These are phyloP conservation scores for Conus betulinus DNA, from an alignment of 1,140 invertebrate species.

Conservation along the genomic window DNA sequence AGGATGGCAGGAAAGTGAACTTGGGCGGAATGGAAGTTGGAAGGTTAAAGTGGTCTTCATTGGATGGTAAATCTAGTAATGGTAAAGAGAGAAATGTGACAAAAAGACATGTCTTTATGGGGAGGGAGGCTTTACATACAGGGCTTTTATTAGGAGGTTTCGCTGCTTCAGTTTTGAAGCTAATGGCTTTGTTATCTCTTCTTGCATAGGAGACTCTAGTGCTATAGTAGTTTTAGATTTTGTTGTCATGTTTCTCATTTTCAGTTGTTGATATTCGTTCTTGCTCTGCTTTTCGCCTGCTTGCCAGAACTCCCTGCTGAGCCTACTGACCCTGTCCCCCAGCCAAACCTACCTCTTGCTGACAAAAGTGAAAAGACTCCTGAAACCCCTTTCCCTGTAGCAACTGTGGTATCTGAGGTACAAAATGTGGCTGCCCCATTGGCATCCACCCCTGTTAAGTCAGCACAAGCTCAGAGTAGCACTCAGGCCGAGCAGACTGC, in stretches of 20 bases:
- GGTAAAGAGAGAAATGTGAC: no score
- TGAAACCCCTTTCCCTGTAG: slow-evolving; percentile 16
- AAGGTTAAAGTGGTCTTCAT: no score
- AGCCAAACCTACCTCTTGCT: not conserved
- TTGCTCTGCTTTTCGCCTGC: slow-evolving; percentile 33
- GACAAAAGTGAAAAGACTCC: slow-evolving; percentile 23
- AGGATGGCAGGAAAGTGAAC: no score
- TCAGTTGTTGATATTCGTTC: not conserved
- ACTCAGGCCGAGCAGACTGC: slow-evolving; percentile 11
- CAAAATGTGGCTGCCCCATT: not conserved
- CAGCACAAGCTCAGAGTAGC: slow-evolving; percentile 12
- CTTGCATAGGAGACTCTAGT: no score
- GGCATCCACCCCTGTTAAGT: not conserved
- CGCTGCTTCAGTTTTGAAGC: no score
- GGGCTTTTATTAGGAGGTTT: no score
- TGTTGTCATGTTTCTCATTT: not conserved
- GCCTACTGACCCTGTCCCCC: slow-evolving; percentile 9
- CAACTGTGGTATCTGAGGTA: not conserved
- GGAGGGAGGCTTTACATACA: no score
- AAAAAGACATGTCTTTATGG: no score
- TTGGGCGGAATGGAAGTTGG: no score
- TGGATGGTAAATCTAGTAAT: no score
- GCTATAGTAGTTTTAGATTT: no score
- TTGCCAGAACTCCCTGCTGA: slow-evolving; percentile 32
- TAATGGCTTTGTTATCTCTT: no score